Evolutionary conservation across 1,140 invertebrate species (phyloP).

Genomic region (Drosophila funebris): DNA sequence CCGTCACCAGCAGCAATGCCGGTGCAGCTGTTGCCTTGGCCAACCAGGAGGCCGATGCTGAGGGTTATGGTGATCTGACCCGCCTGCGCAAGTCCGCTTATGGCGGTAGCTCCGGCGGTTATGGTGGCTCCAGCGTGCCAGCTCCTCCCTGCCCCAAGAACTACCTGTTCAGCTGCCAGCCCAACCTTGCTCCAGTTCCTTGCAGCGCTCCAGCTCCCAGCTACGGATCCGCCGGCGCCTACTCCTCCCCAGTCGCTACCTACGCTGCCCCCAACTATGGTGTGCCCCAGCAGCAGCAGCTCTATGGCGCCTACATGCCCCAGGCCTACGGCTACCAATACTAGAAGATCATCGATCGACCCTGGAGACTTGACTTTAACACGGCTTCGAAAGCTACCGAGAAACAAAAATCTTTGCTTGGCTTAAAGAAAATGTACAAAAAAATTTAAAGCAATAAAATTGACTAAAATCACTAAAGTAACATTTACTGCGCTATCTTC

Average conservation of each 20-base stretch:
- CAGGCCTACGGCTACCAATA: conserved; percentile 59
- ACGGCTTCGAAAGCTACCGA: conserved; percentile 21
- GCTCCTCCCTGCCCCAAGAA: conserved; percentile 76
- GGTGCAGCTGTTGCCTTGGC: too few species aligned
- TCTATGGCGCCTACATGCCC: conserved; percentile 53
- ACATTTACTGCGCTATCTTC: too few species aligned
- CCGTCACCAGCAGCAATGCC: too few species aligned
- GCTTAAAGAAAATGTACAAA: conserved; percentile 46
- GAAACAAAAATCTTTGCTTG: conserved; percentile 24
- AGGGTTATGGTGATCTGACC: conserved; percentile 66
- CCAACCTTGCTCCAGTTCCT: conserved; percentile 72
- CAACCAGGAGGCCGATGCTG: conserved; percentile 51
- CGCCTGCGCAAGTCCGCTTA: conserved; percentile 74
- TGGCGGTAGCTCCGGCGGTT: conserved; percentile 66
- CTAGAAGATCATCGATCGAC: conserved; percentile 25
- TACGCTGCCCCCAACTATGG: conserved; percentile 64
- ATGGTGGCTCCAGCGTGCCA: conserved; percentile 62
- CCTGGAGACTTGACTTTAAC: conserved; percentile 22
- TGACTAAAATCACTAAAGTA: too few species aligned
- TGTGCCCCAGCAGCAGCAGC: conserved; percentile 61
- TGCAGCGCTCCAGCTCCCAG: conserved; percentile 61
- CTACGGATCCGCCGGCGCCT: conserved; percentile 72
- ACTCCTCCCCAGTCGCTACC: conserved; percentile 64
- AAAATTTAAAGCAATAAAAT: too few species aligned
- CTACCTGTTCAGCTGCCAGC: conserved; percentile 80